These are phyloP conservation scores for Saccopteryx bilineata DNA, from an alignment of 2,113 vertebrate genomes.

Conservation along the genomic window DNA sequence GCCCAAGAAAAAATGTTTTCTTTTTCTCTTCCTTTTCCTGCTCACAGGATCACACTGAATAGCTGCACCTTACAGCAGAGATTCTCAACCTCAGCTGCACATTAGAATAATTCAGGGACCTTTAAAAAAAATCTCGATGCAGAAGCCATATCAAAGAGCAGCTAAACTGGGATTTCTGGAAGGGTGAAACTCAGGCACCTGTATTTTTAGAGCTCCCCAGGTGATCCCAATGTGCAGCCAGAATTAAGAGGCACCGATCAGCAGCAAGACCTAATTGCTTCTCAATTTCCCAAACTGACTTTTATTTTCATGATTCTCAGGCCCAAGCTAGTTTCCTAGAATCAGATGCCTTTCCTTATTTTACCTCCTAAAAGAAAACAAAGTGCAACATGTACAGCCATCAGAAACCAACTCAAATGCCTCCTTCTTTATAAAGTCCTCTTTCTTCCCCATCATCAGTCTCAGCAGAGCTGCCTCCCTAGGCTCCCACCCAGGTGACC, in stretches of 20 bases:
- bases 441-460: neutral
- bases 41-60: neutral
- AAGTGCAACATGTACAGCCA: neutral
- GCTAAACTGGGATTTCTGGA: neutral
- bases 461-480: neutral
- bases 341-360: neutral
- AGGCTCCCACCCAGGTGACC: neutral
- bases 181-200: neutral
- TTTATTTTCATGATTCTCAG: slow-evolving; percentile 2
- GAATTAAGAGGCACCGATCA: neutral
- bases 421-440: neutral
- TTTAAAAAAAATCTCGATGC: slow-evolving; percentile 1
- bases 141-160: slow-evolving; percentile 12
- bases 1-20: slow-evolving; percentile 20
- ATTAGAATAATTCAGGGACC: slow-evolving; percentile 17
- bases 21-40: neutral
- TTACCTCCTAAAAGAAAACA: neutral
- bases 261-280: neutral
- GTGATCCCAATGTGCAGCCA: neutral
- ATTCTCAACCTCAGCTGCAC: slow-evolving; percentile 1
- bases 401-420: neutral
- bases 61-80: neutral
- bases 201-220: neutral
- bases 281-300: neutral
- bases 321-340: slow-evolving; percentile 11